Evolutionary conservation across 1,140 invertebrate genomes (phyloP).

Genomic region (Rhopalosiphum padi): DNA sequence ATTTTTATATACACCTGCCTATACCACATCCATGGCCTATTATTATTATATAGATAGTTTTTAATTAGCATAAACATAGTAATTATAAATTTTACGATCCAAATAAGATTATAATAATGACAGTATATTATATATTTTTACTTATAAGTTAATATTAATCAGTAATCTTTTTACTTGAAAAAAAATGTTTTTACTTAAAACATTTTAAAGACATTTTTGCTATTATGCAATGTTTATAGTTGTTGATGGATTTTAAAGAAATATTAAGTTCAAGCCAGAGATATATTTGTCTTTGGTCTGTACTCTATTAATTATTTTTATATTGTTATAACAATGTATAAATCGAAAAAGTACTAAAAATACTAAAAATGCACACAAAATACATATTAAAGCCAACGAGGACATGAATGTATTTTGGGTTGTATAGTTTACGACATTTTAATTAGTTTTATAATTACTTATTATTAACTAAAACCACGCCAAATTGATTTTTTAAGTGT

Average conservation of each 20-base stretch:
- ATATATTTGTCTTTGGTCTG: not conserved
- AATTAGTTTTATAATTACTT: no score
- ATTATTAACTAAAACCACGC: not conserved
- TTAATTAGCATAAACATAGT: not conserved
- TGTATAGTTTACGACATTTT: no score
- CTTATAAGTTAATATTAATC: no score
- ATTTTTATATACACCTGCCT: not conserved
- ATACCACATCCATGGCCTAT: not conserved
- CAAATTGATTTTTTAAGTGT: not conserved
- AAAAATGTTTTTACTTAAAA: no score
- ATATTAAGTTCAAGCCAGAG: not conserved
- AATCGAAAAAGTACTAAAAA: not conserved
- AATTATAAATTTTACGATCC: not conserved
- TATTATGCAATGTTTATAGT: not conserved
- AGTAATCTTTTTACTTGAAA: no score
- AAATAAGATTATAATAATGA: not conserved
- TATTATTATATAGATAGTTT: not conserved
- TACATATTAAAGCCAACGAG: no score
- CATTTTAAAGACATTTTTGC: not conserved
- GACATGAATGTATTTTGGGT: no score
- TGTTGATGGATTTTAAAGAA: not conserved
- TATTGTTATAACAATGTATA: not conserved
- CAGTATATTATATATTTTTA: no score
- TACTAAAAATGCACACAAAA: no score
- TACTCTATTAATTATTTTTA: not conserved